Conservation (phyloP, 2,113 vertebrate genomes). For the Nestor notabilis region DNA sequence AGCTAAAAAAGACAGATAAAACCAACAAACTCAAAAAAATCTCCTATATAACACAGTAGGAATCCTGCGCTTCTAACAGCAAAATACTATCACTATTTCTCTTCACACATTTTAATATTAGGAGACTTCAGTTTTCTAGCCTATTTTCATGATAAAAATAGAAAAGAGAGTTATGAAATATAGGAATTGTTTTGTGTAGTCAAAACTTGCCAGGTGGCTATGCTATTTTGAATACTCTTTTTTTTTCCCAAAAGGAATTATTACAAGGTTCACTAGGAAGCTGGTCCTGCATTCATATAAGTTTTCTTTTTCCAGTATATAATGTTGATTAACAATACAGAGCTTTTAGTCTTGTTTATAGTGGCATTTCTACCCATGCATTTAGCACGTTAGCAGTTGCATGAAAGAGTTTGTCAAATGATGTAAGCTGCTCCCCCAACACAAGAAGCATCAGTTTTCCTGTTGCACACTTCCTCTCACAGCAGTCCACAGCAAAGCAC, state of each 20-base stretch:
- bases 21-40: not conserved
- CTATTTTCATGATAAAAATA: not conserved
- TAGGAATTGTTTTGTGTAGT: not conserved
- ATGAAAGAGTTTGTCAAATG: fast-evolving
- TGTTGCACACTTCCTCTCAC: fast-evolving
- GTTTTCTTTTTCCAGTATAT: not conserved
- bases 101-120: conserved; percentile 20
- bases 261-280: not conserved
- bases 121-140: conserved; percentile 1
- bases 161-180: not conserved
- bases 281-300: not conserved
- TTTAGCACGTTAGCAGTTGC: not conserved
- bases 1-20: not conserved
- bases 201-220: not conserved
- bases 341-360: not conserved
- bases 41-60: not conserved
- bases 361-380: not conserved
- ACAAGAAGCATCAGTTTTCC: not conserved
- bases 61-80: not conserved
- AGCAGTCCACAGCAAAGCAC: not conserved
- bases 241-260: not conserved
- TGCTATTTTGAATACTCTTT: not conserved
- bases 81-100: conserved; percentile 12
- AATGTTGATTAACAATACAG: not conserved
- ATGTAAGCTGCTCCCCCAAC: not conserved